Conservation (phyloP, 2,888 invertebrate species). For the Creontiades dilutus region DNA sequence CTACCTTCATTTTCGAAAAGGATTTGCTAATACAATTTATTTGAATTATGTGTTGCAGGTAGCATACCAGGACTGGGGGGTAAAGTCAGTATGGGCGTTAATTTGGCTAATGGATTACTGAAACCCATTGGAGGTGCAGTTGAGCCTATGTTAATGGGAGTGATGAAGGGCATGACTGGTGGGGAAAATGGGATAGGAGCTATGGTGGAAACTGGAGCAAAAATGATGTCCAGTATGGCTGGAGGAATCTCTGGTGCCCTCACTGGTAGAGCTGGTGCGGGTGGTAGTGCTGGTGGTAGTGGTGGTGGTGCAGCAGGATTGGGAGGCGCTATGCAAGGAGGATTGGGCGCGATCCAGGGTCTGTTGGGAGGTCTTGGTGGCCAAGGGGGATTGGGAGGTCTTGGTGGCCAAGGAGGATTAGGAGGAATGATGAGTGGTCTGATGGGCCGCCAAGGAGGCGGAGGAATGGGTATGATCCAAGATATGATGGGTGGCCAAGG, state of each 20-base stretch:
- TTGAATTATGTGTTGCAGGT: no score
- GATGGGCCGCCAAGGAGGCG: background rate
- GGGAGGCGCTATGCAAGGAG: background rate
- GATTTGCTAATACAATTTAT: no score
- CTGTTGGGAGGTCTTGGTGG: background rate
- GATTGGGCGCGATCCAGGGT: background rate
- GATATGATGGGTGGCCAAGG: constrained; percentile 65
- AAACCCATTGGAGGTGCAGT: no score
- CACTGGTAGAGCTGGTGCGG: background rate
- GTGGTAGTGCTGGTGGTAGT: constrained; percentile 7
- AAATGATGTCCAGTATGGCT: no score
- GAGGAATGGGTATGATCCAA: background rate
- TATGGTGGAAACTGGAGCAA: no score
- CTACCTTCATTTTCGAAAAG: no score
- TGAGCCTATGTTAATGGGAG: no score
- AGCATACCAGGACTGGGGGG: no score
- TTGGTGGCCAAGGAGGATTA: constrained; percentile 74
- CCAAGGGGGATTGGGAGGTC: constrained; percentile 48
- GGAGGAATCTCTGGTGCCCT: background rate
- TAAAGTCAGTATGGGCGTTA: no score
- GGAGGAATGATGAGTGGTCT: constrained; percentile 73
- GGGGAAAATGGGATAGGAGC: no score
- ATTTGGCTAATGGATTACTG: no score
- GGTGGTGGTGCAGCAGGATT: background rate
- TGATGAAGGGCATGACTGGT: no score